These are phyloP conservation scores for Alsophila aescularia DNA, from an alignment of 2,888 invertebrate species.

Conservation along the genomic window DNA sequence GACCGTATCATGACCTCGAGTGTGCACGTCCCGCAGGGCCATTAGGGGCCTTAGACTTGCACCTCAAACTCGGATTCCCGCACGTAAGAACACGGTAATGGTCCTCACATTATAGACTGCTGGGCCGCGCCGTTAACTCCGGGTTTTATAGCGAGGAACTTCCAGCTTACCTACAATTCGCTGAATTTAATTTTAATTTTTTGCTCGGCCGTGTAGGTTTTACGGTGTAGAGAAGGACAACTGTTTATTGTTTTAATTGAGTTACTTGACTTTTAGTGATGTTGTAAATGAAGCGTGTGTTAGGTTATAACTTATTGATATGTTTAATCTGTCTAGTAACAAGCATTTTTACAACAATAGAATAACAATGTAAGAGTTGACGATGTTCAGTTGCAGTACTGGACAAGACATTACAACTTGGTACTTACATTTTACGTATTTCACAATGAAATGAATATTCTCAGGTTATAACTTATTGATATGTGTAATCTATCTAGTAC, in stretches of 20 bases:
- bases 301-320: no score
- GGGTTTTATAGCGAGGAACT: constrained; percentile 27
- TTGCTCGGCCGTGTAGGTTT: constrained; percentile 6
- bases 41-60: constrained; percentile 20
- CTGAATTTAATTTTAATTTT: constrained; percentile 17
- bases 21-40: constrained; percentile 23
- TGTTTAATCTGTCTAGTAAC: no score
- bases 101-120: constrained; percentile 34
- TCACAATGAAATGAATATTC: no score
- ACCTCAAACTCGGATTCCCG: constrained; percentile 25
- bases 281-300: no score
- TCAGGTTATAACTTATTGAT: no score
- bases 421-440: no score
- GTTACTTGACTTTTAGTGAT: neutral
- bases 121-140: constrained; percentile 26
- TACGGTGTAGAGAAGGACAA: constrained; percentile 4
- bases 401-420: no score
- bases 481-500: no score
- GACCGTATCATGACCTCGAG: constrained; percentile 1
- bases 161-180: neutral
- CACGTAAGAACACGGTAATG: constrained; percentile 35
- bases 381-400: no score
- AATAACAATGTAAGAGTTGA: no score
- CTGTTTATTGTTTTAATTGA: constrained; percentile 1
- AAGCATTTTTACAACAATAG: no score